Conservation (phyloP, 2,797 vertebrate genomes). For the Simalia tracyae region DNA sequence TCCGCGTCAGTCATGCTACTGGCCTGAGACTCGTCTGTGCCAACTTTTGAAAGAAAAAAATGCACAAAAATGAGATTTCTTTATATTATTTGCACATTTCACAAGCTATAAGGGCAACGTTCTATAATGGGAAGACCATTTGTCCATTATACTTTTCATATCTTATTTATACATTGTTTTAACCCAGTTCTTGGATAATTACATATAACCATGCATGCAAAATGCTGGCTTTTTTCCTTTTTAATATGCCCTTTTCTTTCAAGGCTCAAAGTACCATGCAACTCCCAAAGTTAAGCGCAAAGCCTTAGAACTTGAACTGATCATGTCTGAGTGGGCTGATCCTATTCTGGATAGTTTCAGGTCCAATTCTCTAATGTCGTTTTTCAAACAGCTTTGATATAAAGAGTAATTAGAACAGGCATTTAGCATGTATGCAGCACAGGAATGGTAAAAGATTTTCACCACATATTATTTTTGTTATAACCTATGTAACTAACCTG, state of each 20-base stretch:
- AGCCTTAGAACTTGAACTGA: neutral
- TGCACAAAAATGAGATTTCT: neutral
- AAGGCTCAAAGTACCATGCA: neutral
- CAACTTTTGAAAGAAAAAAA: conserved; percentile 69
- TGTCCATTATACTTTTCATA: neutral
- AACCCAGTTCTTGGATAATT: neutral
- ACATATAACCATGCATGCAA: neutral
- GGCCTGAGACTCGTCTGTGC: conserved; percentile 90
- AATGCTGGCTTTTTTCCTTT: neutral
- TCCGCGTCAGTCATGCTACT: conserved; percentile 98
- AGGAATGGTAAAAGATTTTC: neutral
- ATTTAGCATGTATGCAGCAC: neutral
- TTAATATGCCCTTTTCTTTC: neutral
- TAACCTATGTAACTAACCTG: neutral
- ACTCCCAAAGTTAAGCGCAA: neutral
- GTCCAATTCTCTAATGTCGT: neutral
- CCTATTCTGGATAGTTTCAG: neutral
- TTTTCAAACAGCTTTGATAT: neutral
- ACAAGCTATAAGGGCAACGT: neutral
- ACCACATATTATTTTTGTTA: neutral
- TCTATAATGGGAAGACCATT: neutral
- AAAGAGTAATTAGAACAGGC: neutral
- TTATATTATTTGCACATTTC: neutral
- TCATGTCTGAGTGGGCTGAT: neutral
- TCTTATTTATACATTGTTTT: neutral